Base-by-base conservation (phyloP, 2,113 vertebrate species). In the Smithornis capensis region DNA sequence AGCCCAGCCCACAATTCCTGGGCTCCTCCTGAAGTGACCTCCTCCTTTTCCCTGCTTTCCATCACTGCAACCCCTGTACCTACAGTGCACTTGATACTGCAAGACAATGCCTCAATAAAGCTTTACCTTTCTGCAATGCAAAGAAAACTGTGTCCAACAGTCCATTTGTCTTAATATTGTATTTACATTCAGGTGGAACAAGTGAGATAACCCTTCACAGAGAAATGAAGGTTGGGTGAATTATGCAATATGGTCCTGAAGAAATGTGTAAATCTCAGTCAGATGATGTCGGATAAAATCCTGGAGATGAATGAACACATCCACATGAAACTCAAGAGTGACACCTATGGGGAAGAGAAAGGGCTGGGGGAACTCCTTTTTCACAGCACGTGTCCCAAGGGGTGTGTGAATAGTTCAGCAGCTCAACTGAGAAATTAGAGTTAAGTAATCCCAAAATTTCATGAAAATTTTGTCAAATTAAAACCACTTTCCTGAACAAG, bases 81-180 rank as follows among this genome's bases (percentile, higher is more conserved):
- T 11, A 21, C 27, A 47, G 33, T 38, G 81, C 57, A 25, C 31
- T 5, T 55, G 6, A 16, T 35, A 5, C 47, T 53, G 45, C 52
- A 27, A 11, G 69, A 16, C 22, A 82, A 21, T 12, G 23, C 52
- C 38, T 70, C 2, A 95, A 97, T 96, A 96, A 97, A 97, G 33
- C 64, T 87, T 90, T 24, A 90, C 50, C 45, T 69, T 69, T 28
- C 93, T 94, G 93, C 94, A 94, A 59, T 67, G 91, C 95, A 96
- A 96, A 91, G 37, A 75, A 82, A 84, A 37, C 42, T 27, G 64
- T 78, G n/a, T 67, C 62, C 47, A 22, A 9, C 17, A 44, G 22
- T 56, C 52, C 71, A 1, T 77, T 63, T 88, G 11, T 19, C 59
- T n/a, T 49, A 37, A 42, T 35, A 23, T 9, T 27, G 24, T 11